Conservation (phyloP, 2,113 vertebrate species). For the Athene cunicularia region DNA sequence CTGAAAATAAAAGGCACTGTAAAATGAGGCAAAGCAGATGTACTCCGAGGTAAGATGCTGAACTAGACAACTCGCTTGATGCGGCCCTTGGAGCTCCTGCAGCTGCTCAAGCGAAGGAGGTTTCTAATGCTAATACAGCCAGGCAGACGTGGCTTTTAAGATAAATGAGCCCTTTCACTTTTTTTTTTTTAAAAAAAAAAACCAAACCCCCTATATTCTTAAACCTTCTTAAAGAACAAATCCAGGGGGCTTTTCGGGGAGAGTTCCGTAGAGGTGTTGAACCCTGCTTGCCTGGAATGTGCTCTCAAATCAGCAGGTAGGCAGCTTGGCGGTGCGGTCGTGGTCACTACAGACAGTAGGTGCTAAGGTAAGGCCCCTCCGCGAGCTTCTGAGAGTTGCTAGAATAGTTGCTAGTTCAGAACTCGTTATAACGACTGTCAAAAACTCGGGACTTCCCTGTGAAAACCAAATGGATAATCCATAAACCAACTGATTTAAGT, state of each 20-base stretch:
- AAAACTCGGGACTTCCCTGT: neutral
- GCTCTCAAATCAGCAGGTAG: neutral
- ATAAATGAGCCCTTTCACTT: neutral
- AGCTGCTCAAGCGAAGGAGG: neutral
- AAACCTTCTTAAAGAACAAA: neutral
- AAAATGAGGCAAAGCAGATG: neutral
- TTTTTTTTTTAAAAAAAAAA: too few relatives aligned
- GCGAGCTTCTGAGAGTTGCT: neutral
- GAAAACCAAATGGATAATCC: neutral
- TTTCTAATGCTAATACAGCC: neutral
- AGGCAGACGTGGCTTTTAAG: neutral
- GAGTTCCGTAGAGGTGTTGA: neutral
- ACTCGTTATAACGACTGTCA: neutral
- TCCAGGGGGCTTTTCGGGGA: neutral
- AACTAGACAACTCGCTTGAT: too few relatives aligned
- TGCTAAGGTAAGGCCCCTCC: neutral
- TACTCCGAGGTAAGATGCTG: too few relatives aligned
- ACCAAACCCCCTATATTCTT: neutral
- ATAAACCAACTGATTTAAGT: neutral
- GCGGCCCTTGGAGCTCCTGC: neutral
- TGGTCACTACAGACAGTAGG: accelerated
- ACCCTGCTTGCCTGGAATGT: neutral
- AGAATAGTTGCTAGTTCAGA: neutral
- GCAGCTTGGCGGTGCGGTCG: neutral
- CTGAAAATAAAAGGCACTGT: neutral